Conservation (phyloP, 2,888 invertebrate species). For the Ecdyonurus torrentis region DNA sequence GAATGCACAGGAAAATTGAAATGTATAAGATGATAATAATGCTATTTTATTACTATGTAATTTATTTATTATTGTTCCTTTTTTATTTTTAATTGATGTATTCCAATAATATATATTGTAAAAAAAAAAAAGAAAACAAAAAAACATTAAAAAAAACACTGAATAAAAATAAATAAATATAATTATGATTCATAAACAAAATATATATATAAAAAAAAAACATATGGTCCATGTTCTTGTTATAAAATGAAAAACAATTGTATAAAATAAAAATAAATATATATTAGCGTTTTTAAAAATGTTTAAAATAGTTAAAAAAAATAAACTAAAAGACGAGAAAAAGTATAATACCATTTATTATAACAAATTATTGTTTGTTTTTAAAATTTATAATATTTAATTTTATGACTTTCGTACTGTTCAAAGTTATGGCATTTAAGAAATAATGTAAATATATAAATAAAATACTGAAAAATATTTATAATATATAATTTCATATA, state of each 20-base stretch:
- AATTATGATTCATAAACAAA: not conserved
- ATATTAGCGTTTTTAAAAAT: not conserved
- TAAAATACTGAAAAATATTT: no score
- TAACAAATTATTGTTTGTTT: no score
- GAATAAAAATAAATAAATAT: no score
- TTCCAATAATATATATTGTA: not conserved
- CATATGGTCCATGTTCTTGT: not conserved
- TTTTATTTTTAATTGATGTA: constrained; percentile 1
- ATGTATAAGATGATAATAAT: not conserved
- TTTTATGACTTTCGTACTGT: no score
- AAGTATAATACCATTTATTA: no score
- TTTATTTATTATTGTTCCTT: not conserved
- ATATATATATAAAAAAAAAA: not conserved
- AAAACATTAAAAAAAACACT: no score
- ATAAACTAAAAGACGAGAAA: no score
- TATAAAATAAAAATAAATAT: not conserved
- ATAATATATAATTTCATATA: no score
- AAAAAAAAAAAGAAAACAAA: no score
- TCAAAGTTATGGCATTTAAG: no score
- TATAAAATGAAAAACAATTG: not conserved
- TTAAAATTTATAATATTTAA: no score
- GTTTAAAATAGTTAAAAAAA: not conserved
- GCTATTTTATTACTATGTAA: constrained; percentile 3
- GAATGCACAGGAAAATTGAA: not conserved
- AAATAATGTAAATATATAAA: no score